These are phyloP conservation scores for Sinocyclocheilus rhinocerous DNA, from an alignment of 2,113 vertebrate genomes.

Conservation along the genomic window DNA sequence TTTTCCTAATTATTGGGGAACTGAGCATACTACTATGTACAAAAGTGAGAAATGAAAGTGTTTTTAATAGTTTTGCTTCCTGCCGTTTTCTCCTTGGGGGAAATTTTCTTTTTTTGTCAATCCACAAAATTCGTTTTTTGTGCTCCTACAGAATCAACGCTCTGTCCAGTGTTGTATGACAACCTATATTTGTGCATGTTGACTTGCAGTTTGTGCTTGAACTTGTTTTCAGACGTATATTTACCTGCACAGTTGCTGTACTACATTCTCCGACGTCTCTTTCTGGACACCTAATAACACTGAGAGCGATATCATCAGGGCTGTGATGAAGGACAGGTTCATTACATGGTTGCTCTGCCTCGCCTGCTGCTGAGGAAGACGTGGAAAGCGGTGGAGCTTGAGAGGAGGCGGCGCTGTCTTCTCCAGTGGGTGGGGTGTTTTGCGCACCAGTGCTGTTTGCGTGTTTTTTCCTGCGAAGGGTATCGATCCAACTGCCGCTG, in stretches of 20 bases:
- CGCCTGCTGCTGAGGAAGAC: constrained; percentile 70
- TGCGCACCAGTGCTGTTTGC: constrained; percentile 45
- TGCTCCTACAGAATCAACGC: not conserved
- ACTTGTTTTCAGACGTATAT: not conserved
- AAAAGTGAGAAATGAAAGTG: constrained; percentile 47
- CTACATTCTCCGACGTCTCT: constrained; percentile 68
- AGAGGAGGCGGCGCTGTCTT: constrained; percentile 67
- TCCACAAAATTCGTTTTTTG: not conserved
- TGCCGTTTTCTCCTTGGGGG: constrained; percentile 30
- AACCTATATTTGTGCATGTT: not conserved
- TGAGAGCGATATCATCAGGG: constrained; percentile 34
- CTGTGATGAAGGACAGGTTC: constrained; percentile 29
- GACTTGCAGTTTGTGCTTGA: not conserved
- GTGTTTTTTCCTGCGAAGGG: constrained; percentile 85
- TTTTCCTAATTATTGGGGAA: constrained; percentile 12
- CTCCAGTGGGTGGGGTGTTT: constrained; percentile 61
- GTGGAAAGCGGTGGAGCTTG: constrained; percentile 67
- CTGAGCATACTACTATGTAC: not conserved
- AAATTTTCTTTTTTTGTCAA: not conserved
- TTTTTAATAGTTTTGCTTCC: constrained; percentile 41
- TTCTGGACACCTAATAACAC: constrained; percentile 46
- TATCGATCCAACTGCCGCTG: constrained; percentile 89
- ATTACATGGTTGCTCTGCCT: constrained; percentile 48
- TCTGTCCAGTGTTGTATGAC: not conserved
- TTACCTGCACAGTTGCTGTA: constrained; percentile 70